Evolutionary conservation across 2,113 vertebrate genomes (phyloP), one percentile per base, ranked within the genome.

Genomic region (Pseudopodoces humilis): DNA sequence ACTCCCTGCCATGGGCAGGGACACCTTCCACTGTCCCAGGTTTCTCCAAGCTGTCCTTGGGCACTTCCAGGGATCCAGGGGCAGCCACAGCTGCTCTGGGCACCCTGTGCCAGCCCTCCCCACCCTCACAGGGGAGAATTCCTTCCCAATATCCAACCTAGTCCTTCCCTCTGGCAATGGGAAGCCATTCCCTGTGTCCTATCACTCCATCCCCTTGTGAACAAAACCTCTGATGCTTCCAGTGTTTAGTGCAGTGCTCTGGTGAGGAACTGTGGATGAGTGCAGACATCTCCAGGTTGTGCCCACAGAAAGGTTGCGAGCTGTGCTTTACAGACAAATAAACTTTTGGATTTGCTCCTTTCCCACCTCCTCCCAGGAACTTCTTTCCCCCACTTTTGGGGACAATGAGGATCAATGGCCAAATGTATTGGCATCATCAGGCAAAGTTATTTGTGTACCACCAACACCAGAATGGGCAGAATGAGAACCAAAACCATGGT

Each of bases 51-150:
- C 63, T 16, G 63, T 17, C 55, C 56, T 63, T 55, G 71, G 31
- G 0, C 63, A 41, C 31, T 49, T 0, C 8, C 63, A 90, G 79
- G 63, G 41, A 55, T 55, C 62, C 60, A 35, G 71, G 41, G 31
- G 21, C 56, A 83, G 41, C 49, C 71, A 56, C 49, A 43, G 56
- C 41, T 77, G 0, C 70, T 76, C 55, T 69, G n/a, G 30, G n/a
- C 3, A 60, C 0, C 6, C 39, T 55, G 35, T 56, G 35, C 41
- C 79, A 90, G 55, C 41, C 35, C 31, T 69, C 0, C 0, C 5
- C 49, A 49, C 49, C 22, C 0, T 43, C 47, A 20, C 15, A 56
- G 2, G 1, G 25, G 35, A 63, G 4, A 19, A 70, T 49, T 70
- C 3, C 41, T 56, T 20, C 35, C 41, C 55, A 33, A 11, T 33